A percentile compares a stretch with the other conserved stretches of the same genome.
These are phyloP conservation scores for Bos indicus DNA, from an alignment of 2,113 vertebrate species.

Conservation along the genomic window DNA sequence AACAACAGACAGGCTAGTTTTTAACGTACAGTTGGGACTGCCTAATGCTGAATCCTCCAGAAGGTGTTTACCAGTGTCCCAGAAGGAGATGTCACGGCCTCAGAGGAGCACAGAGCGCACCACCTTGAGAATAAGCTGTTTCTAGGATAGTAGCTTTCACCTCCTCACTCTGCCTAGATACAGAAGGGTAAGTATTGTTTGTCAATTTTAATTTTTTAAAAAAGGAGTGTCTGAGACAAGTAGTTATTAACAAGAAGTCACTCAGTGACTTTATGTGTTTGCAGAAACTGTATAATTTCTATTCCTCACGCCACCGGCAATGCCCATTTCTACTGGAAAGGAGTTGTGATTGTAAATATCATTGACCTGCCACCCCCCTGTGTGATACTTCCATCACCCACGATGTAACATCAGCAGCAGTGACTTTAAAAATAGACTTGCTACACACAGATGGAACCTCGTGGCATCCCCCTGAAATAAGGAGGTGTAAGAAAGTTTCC, in stretches of 20 bases:
- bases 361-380: background rate
- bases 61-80: background rate
- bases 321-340: background rate
- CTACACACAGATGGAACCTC: background rate
- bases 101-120: background rate
- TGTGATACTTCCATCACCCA: background rate
- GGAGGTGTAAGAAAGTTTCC: conserved; percentile 21
- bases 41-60: background rate
- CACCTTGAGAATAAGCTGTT: background rate
- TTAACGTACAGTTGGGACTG: background rate
- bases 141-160: background rate
- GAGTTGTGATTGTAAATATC: background rate
- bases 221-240: background rate
- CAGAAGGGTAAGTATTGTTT: background rate
- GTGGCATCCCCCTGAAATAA: background rate
- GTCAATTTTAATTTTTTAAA: background rate
- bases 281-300: background rate
- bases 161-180: background rate
- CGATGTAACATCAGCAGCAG: background rate
- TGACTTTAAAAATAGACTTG: background rate
- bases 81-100: background rate
- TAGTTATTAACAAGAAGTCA: background rate
- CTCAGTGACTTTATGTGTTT: background rate
- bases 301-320: background rate
- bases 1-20: background rate